Percentiles rank a stretch among this genome's conserved stretches.
These are phyloP conservation scores for Vimba vimba DNA, from an alignment of 2,113 vertebrate genomes.

Conservation along the genomic window DNA sequence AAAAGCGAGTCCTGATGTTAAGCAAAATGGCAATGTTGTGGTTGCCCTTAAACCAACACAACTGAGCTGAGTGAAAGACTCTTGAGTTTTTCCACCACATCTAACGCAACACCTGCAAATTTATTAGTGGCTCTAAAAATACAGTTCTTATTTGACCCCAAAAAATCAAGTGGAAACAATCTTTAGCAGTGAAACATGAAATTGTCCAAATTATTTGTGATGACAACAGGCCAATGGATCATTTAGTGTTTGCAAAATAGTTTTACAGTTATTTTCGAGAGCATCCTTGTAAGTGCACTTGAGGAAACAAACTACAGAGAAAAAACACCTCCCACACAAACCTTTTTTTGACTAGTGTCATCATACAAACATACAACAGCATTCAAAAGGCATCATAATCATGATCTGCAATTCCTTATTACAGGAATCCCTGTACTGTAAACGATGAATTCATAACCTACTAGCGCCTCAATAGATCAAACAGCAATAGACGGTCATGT, in stretches of 20 bases:
- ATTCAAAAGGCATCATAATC: slow-evolving; percentile 35
- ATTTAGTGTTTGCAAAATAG: not conserved
- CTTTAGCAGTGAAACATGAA: not conserved
- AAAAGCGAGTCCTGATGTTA: not conserved
- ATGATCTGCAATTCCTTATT: slow-evolving; percentile 33
- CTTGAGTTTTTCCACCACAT: not conserved
- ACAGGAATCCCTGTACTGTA: slow-evolving; percentile 57
- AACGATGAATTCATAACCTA: slow-evolving; percentile 65
- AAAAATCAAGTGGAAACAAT: not conserved
- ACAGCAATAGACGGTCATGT: slow-evolving; percentile 52
- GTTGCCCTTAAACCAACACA: slow-evolving; percentile 17
- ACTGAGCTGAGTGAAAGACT: not conserved
- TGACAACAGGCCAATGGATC: not conserved
- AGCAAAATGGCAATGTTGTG: not conserved
- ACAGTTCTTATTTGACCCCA: too few species aligned
- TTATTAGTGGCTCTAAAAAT: slow-evolving; percentile 9
- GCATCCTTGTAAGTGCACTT: slow-evolving; percentile 28
- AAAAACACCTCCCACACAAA: slow-evolving; percentile 57
- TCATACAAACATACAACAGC: slow-evolving; percentile 55
- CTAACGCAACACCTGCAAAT: not conserved
- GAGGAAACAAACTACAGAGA: slow-evolving; percentile 43
- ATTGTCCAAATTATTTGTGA: not conserved
- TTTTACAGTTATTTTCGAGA: slow-evolving; percentile 16
- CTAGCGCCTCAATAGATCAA: slow-evolving; percentile 67
- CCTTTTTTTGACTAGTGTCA: slow-evolving; percentile 47